Evolutionary conservation across 2,888 invertebrate species (phyloP).

Genomic region (Bibio marci): DNA sequence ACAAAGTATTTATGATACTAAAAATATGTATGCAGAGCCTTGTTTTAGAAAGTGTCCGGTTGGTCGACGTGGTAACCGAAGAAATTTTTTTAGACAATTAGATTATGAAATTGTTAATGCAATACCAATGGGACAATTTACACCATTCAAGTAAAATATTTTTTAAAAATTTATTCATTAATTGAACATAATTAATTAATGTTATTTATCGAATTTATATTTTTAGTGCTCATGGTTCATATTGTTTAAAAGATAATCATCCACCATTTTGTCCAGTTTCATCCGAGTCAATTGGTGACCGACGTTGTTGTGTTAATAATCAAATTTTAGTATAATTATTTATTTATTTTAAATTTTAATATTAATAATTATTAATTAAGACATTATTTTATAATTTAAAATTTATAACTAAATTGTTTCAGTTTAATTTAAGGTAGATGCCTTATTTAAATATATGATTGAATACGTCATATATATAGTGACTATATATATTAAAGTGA

Average conservation of each 20-base stretch:
- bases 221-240: constrained; percentile 47
- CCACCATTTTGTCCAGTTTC: constrained; percentile 51
- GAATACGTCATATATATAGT: no score
- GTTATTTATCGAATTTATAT: constrained; percentile 4
- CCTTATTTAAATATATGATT: no score
- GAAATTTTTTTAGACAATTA: neutral
- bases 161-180: constrained; percentile 1
- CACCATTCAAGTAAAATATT: constrained; percentile 45
- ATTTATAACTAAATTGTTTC: no score
- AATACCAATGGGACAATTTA: constrained; percentile 51
- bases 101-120: constrained; percentile 33
- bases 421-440: no score
- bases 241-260: constrained; percentile 43
- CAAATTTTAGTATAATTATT: neutral
- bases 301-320: constrained; percentile 38
- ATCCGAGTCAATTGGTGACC: constrained; percentile 35
- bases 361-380: no score
- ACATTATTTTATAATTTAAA: no score
- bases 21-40: constrained; percentile 40
- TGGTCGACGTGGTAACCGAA: constrained; percentile 30
- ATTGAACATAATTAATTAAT: neutral
- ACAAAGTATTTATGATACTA: constrained; percentile 44
- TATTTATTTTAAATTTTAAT: no score
- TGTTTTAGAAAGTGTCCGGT: constrained; percentile 57
- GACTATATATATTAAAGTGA: no score